These are phyloP conservation scores for Tetranychus piercei DNA, from an alignment of 2,888 invertebrate species.

Conservation along the genomic window DNA sequence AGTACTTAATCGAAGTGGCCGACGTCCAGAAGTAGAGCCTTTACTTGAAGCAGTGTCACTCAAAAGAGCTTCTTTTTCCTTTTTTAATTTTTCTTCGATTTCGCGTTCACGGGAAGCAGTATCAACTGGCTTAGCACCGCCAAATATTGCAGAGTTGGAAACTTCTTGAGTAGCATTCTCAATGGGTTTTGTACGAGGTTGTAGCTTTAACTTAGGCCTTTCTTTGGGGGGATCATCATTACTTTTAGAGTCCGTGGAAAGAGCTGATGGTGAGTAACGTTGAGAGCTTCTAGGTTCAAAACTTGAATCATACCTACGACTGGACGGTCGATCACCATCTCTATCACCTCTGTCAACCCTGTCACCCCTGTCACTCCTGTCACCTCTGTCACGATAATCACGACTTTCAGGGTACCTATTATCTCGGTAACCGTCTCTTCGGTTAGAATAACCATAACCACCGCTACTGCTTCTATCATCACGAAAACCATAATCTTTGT, in stretches of 20 bases:
- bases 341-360: background rate
- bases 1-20: no score
- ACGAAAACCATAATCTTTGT: background rate
- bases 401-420: background rate
- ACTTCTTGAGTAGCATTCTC: slow-evolving; percentile 32
- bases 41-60: no score
- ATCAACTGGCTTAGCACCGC: slow-evolving; percentile 85
- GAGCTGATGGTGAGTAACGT: background rate
- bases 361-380: background rate
- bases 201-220: slow-evolving; percentile 57
- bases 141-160: slow-evolving; percentile 48
- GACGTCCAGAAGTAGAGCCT: no score
- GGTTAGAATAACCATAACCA: background rate
- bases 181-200: slow-evolving; percentile 58
- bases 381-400: background rate
- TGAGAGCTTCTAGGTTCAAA: slow-evolving; percentile 7
- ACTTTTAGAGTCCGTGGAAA: slow-evolving; percentile 31
- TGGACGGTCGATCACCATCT: background rate
- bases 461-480: background rate
- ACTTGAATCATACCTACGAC: background rate
- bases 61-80: no score
- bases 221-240: slow-evolving; percentile 33
- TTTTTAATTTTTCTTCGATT: background rate
- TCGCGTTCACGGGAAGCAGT: slow-evolving; percentile 36
- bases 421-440: background rate